phyloP scores from a whole-genome alignment of 1,140 invertebrate genomes.

The Drosophila tani region DNA sequence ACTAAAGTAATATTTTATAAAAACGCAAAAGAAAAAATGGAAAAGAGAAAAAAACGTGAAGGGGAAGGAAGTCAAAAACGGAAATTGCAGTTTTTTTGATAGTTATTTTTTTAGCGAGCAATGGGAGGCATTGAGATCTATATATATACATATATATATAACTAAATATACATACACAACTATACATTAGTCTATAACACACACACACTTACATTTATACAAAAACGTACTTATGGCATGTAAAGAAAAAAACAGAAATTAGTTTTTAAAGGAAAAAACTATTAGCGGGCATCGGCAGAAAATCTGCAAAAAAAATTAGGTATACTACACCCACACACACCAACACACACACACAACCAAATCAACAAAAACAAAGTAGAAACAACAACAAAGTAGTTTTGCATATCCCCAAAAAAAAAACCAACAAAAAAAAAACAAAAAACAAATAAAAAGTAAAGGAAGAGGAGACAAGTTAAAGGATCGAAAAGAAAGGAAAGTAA shows the following conservation, averaged over 20 bases:
- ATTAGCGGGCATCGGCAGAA: slow-evolving; percentile 21
- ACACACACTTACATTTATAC: slow-evolving; percentile 38
- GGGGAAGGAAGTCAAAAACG: slow-evolving; percentile 58
- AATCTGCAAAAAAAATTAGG: slow-evolving; percentile 25
- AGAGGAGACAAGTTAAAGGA: slow-evolving; percentile 3
- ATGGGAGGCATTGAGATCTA: slow-evolving; percentile 76
- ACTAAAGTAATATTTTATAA: slow-evolving; percentile 83
- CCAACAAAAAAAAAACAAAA: slow-evolving; percentile 12
- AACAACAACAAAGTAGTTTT: slow-evolving; percentile 79
- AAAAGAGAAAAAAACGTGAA: slow-evolving; percentile 29
- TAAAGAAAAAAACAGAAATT: slow-evolving; percentile 31
- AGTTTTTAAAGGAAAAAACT: slow-evolving; percentile 52
- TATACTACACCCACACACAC: slow-evolving; percentile 39
- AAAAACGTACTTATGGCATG: slow-evolving; percentile 47
- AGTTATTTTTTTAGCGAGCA: slow-evolving; percentile 82
- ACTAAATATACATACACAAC: slow-evolving; percentile 60
- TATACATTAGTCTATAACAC: slow-evolving; percentile 58
- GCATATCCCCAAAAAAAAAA: slow-evolving; percentile 71
- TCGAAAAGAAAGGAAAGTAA: not conserved
- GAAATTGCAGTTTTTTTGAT: slow-evolving; percentile 79
- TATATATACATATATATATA: slow-evolving; percentile 62
- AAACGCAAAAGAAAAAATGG: slow-evolving; percentile 41
- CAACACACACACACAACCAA: slow-evolving; percentile 54
- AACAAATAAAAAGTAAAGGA: not conserved
- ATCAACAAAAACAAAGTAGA: slow-evolving; percentile 58